Conservation (phyloP, 2,888 invertebrate genomes). For the Hyalella azteca region DNA sequence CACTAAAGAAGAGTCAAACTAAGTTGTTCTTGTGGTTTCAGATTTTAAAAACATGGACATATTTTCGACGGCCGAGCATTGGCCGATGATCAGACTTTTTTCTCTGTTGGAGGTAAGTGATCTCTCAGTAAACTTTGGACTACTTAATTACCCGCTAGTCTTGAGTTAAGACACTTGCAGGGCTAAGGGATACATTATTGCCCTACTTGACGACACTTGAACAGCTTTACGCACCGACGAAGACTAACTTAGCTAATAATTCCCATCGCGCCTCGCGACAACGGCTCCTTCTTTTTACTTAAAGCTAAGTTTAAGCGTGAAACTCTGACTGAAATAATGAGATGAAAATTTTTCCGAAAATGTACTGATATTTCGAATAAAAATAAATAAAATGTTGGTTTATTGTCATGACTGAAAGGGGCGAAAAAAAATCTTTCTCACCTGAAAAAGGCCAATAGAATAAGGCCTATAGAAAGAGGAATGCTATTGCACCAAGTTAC, state of each 20-base stretch:
- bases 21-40: neutral
- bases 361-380: neutral
- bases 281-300: no score
- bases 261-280: no score
- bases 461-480: no score
- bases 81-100: no score
- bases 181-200: conserved; percentile 36
- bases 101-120: no score
- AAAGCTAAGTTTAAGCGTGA: conserved; percentile 5
- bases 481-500: no score
- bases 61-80: neutral
- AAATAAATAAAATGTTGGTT: neutral
- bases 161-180: conserved; percentile 30
- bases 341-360: neutral
- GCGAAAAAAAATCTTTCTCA: neutral
- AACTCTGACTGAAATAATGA: neutral
- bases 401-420: no score
- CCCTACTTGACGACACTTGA: conserved; percentile 13
- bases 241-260: conserved; percentile 5
- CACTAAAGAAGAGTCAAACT: neutral
- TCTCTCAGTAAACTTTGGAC: conserved; percentile 12
- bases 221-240: conserved; percentile 11
- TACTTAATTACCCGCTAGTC: conserved; percentile 13
- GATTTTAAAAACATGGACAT: neutral
- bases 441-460: no score